Evolutionary conservation across 2,113 vertebrate genomes (phyloP).

Genomic region (Mirza zaza): DNA sequence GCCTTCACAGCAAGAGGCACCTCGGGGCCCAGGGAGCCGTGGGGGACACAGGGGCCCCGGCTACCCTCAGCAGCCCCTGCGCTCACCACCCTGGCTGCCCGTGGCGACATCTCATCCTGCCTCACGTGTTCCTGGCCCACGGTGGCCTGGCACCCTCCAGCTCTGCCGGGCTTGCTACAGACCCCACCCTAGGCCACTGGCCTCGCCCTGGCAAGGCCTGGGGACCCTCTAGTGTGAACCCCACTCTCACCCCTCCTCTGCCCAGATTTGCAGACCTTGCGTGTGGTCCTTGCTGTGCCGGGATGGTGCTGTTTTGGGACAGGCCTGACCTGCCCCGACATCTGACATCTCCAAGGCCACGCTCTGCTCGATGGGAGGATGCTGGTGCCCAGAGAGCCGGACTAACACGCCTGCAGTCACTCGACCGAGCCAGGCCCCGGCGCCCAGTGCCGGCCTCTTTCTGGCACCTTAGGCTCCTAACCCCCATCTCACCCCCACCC

Average conservation of each 20-base stretch:
- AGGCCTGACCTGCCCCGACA: slow-evolving; percentile 82
- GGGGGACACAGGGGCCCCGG: background rate
- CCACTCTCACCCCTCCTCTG: background rate
- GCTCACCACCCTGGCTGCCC: rapidly evolving
- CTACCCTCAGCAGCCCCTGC: background rate
- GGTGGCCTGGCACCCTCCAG: background rate
- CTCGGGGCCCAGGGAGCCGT: background rate
- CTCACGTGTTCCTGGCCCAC: background rate
- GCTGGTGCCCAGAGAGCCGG: background rate
- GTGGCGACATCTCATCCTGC: rapidly evolving
- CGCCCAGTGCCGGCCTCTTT: background rate
- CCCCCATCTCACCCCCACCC: too few relatives aligned
- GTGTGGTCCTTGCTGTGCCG: slow-evolving; percentile 85
- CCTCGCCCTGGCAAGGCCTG: background rate
- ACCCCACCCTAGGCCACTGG: background rate
- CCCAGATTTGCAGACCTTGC: slow-evolving; percentile 84
- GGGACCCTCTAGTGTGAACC: rapidly evolving
- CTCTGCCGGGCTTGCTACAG: background rate
- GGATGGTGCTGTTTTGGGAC: slow-evolving; percentile 87
- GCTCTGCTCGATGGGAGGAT: slow-evolving; percentile 85
- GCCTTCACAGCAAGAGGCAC: background rate
- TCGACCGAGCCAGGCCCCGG: rapidly evolving
- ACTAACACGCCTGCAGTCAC: background rate
- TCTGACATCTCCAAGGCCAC: slow-evolving; percentile 86
- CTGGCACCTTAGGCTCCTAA: rapidly evolving